phyloP scores from a whole-genome alignment of 2,888 invertebrate genomes.

The Drosophila hamatofila region DNA sequence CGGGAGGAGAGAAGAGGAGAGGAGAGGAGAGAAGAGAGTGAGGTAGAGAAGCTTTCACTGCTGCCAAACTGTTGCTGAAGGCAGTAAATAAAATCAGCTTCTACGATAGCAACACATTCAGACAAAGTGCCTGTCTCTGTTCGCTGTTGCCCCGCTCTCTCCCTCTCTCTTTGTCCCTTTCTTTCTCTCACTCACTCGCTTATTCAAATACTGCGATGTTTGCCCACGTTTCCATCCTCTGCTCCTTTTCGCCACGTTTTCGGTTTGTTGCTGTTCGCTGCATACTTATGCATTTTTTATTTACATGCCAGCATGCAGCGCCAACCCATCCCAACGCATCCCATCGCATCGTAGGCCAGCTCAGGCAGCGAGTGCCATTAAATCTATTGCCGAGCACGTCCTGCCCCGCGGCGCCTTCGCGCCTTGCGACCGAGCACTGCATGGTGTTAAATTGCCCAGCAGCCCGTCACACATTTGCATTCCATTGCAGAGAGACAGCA shows the following conservation, averaged over 20 bases:
- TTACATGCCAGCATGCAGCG: conserved; percentile 52
- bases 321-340: not conserved
- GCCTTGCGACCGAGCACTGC: conserved; percentile 6
- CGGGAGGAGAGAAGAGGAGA: too few relatives aligned
- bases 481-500: conserved; percentile 34
- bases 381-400: conserved; percentile 47
- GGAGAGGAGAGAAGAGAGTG: not conserved
- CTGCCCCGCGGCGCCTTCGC: conserved; percentile 33
- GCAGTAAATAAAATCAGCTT: conserved; percentile 75
- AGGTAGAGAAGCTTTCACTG: not conserved
- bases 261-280: conserved; percentile 32
- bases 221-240: conserved; percentile 5
- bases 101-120: conserved; percentile 46
- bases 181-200: not conserved
- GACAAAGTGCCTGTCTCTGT: conserved; percentile 19
- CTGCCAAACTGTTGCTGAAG: conserved; percentile 73
- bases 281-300: conserved; percentile 62
- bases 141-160: not conserved
- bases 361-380: conserved; percentile 38
- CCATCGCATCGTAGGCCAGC: conserved; percentile 12
- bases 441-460: conserved; percentile 79
- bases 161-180: not conserved
- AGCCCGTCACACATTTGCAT: conserved; percentile 70
- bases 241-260: conserved; percentile 14
- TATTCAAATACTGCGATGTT: conserved; percentile 21